phyloP scores from a whole-genome alignment of 2,888 invertebrate genomes.

The Rotaria socialis region DNA sequence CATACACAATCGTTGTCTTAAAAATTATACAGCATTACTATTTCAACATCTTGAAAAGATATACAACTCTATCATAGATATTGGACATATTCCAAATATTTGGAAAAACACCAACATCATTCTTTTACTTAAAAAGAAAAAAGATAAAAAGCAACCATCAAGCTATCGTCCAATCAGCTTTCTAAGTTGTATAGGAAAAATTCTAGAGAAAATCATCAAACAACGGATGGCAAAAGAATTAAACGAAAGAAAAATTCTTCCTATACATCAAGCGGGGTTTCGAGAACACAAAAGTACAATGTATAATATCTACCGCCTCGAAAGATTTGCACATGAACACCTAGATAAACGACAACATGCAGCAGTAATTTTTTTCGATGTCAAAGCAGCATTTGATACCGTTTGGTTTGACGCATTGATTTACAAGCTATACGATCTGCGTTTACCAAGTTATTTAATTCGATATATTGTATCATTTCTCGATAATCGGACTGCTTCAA shows the following conservation, averaged over 20 bases:
- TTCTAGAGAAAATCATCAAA: constrained; percentile 38
- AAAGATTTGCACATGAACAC: not conserved
- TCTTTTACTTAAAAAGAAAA: constrained; percentile 37
- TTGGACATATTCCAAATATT: constrained; percentile 36
- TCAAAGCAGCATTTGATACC: too few relatives aligned
- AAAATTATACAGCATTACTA: constrained; percentile 1
- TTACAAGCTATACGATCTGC: constrained; percentile 12
- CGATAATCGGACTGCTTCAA: not conserved
- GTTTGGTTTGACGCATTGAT: constrained; percentile 13
- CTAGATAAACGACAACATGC: constrained; percentile 12
- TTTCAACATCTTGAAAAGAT: not conserved
- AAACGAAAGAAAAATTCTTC: constrained; percentile 35
- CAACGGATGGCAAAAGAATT: not conserved
- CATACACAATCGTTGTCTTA: constrained; percentile 30
- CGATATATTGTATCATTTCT: constrained; percentile 34
- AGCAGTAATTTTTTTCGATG: constrained; percentile 16
- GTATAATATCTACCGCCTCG: constrained; percentile 20
- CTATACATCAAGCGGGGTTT: constrained; percentile 38
- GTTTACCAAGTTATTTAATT: not conserved
- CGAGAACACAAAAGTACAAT: constrained; percentile 27
- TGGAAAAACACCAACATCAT: constrained; percentile 40
- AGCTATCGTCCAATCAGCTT: constrained; percentile 40
- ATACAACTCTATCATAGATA: constrained; percentile 22
- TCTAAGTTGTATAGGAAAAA: not conserved
- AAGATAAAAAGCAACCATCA: constrained; percentile 9